A percentile compares a stretch with the other conserved stretches of the same genome.
Conservation (phyloP, 2,888 invertebrate species). For the Arrhopalites spinosus region DNA sequence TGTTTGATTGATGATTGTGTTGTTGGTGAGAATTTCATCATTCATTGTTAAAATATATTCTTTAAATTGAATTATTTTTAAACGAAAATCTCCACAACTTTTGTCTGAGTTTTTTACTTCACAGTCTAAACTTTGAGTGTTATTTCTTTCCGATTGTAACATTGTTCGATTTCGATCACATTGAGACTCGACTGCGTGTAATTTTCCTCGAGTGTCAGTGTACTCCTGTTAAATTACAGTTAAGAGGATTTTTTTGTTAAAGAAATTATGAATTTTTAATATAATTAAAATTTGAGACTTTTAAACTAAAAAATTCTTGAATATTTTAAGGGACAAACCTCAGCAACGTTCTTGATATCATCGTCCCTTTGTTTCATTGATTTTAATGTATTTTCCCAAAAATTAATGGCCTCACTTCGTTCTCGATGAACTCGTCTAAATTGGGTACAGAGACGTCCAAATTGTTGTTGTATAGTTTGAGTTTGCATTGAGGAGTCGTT, state of each 20-base stretch:
- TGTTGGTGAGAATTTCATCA: conserved; percentile 24
- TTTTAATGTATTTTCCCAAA: conserved; percentile 49
- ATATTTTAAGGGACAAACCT: conserved; percentile 33
- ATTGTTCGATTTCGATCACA: conserved; percentile 33
- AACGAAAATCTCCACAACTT: background rate
- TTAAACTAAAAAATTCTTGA: background rate
- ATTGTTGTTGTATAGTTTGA: conserved; percentile 43
- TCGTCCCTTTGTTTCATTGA: conserved; percentile 47
- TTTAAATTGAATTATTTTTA: conserved; percentile 5
- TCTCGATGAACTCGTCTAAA: conserved; percentile 49
- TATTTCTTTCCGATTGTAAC: conserved; percentile 37
- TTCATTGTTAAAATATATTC: background rate
- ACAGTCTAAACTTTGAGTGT: conserved; percentile 26
- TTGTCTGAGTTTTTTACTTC: conserved; percentile 33
- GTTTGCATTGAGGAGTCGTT: conserved; percentile 37
- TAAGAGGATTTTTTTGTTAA: background rate
- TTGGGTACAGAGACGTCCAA: conserved; percentile 40
- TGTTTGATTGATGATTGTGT: conserved; percentile 20
- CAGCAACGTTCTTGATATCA: conserved; percentile 45
- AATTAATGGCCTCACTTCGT: conserved; percentile 45
- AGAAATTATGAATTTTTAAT: background rate
- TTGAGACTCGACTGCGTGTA: background rate
- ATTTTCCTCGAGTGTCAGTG: conserved; percentile 3
- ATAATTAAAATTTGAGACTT: background rate
- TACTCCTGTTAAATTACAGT: conserved; percentile 31